Evolutionary conservation across 1,140 invertebrate species (phyloP).

Genomic region (Listronotus oregonensis): DNA sequence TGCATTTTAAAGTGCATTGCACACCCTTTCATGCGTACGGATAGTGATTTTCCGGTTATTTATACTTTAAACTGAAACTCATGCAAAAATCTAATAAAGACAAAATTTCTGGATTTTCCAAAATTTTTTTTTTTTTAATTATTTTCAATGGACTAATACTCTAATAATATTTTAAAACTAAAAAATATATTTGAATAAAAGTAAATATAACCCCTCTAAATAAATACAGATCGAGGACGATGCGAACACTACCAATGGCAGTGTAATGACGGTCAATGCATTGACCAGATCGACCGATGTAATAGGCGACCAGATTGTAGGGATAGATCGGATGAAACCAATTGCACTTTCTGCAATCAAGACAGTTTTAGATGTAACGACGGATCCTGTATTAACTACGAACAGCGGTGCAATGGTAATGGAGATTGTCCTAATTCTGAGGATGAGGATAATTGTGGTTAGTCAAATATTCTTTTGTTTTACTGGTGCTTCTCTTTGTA

Average conservation of each 20-base stretch:
- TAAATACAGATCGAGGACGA: slow-evolving; percentile 5
- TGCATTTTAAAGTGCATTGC: too few species aligned
- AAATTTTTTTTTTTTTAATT: too few species aligned
- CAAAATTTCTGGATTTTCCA: too few species aligned
- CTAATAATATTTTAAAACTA: too few species aligned
- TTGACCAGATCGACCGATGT: slow-evolving; percentile 61
- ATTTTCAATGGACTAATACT: too few species aligned
- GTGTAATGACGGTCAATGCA: slow-evolving; percentile 66
- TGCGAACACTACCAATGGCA: slow-evolving; percentile 57
- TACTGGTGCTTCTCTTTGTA: slow-evolving; percentile 9
- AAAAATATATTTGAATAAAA: too few species aligned
- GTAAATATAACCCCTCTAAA: too few species aligned
- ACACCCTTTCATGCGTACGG: too few species aligned
- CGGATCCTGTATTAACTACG: slow-evolving; percentile 69
- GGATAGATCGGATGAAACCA: slow-evolving; percentile 71
- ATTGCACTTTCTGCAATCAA: slow-evolving; percentile 57
- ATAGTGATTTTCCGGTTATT: too few species aligned
- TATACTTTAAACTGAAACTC: too few species aligned
- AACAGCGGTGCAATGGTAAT: slow-evolving; percentile 65
- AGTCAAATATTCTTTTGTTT: slow-evolving; percentile 36
- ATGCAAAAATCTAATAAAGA: too few species aligned
- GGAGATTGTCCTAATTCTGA: slow-evolving; percentile 66
- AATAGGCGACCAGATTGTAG: slow-evolving; percentile 64
- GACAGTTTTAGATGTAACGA: slow-evolving; percentile 63
- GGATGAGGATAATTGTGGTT: slow-evolving; percentile 65